Percentiles rank a stretch among this genome's conserved stretches.
Conservation (phyloP, 1,140 invertebrate genomes). For the Dreissena polymorpha region DNA sequence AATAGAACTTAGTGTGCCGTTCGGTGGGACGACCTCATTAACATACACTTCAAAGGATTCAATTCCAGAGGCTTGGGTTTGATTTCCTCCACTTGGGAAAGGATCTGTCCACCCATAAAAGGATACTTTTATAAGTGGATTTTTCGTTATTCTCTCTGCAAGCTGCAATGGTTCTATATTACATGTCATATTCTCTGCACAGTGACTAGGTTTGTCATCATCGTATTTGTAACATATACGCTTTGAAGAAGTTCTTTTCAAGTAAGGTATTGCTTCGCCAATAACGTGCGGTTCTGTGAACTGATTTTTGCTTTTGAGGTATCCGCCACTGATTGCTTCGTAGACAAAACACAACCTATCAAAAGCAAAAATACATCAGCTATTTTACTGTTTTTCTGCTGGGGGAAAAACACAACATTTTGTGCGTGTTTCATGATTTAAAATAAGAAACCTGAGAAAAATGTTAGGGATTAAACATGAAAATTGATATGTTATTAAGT, state of each 20-base stretch:
- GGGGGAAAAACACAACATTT: background rate
- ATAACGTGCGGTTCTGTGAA: background rate
- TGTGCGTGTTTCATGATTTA: too few relatives aligned
- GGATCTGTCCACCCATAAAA: slow-evolving; percentile 33
- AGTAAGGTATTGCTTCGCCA: background rate
- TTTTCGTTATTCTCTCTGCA: background rate
- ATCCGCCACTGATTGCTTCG: slow-evolving; percentile 13
- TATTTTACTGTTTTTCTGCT: background rate
- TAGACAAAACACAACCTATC: slow-evolving; percentile 24
- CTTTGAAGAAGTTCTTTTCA: background rate
- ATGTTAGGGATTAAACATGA: background rate
- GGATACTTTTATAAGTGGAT: background rate
- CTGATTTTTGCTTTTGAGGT: slow-evolving; percentile 10
- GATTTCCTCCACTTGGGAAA: background rate
- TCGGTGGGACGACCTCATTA: background rate
- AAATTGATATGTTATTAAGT: background rate
- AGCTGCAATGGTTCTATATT: slow-evolving; percentile 6
- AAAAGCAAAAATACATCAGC: background rate
- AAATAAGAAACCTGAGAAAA: background rate
- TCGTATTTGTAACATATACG: slow-evolving; percentile 13
- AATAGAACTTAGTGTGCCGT: background rate
- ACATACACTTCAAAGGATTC: slow-evolving; percentile 16
- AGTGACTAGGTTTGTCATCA: background rate
- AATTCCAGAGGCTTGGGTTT: slow-evolving; percentile 3
- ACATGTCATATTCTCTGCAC: background rate